phyloP scores from a whole-genome alignment of 2,888 invertebrate genomes.

The Parnassius glacialis region DNA sequence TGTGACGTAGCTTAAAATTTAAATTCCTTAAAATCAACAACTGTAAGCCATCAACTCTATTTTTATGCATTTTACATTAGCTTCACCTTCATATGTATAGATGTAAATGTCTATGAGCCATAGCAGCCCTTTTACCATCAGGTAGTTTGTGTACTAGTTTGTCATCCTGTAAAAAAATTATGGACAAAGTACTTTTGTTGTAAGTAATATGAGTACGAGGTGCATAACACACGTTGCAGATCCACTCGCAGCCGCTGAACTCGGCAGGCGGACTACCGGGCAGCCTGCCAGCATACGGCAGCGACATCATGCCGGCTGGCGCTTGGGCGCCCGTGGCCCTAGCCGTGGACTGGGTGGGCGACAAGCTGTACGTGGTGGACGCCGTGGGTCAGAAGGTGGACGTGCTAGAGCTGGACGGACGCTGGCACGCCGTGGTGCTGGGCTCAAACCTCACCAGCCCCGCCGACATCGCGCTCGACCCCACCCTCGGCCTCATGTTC shows the following conservation, averaged over 20 bases:
- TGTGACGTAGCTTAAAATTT: too few species aligned
- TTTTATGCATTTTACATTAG: too few species aligned
- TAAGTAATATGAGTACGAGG: too few species aligned
- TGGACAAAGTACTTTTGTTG: background rate
- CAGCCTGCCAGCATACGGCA: constrained; percentile 69
- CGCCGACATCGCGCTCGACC: constrained; percentile 95
- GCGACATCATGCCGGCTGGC: constrained; percentile 88
- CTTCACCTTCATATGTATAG: too few species aligned
- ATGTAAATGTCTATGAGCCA: too few species aligned
- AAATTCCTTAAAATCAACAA: too few species aligned
- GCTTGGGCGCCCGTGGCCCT: constrained; percentile 95
- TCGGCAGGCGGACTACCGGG: constrained; percentile 64
- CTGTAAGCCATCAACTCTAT: too few species aligned
- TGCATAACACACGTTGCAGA: constrained; percentile 51
- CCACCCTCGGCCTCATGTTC: constrained; percentile 93
- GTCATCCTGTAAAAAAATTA: too few species aligned
- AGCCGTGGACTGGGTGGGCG: constrained; percentile 98
- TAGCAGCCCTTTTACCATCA: too few species aligned
- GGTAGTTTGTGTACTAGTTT: too few species aligned
- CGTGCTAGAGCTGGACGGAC: constrained; percentile 93
- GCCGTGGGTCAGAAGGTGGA: constrained; percentile 95
- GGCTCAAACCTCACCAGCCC: constrained; percentile 95
- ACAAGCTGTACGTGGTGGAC: constrained; percentile 97
- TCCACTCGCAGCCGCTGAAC: constrained; percentile 81
- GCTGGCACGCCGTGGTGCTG: constrained; percentile 94